Conservation (phyloP, 2,113 vertebrate species). For the Crocuta crocuta region DNA sequence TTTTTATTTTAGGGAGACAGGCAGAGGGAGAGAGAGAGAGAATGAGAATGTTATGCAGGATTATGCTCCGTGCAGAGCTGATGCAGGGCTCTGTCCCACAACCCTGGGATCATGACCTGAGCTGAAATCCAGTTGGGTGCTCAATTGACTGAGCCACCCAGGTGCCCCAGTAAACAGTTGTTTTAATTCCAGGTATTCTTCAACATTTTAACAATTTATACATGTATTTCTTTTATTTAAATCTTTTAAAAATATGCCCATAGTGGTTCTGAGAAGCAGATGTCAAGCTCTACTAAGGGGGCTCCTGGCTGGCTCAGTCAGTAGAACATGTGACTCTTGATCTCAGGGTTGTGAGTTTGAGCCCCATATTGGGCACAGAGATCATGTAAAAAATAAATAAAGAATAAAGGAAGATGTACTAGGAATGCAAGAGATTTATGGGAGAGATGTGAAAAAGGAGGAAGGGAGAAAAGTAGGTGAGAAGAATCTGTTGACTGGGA, state of each 20-base stretch:
- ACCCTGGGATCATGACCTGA: too few relatives aligned
- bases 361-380: neutral
- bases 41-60: too few relatives aligned
- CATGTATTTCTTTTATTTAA: conserved; percentile 18
- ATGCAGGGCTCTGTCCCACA: too few relatives aligned
- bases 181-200: conserved; percentile 26
- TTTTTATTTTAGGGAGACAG: too few relatives aligned
- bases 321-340: neutral
- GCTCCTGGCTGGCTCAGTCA: neutral
- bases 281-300: neutral
- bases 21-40: too few relatives aligned
- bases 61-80: too few relatives aligned
- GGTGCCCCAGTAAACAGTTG: neutral
- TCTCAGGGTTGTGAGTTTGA: neutral
- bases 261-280: neutral
- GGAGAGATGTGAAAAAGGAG: neutral
- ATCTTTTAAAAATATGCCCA: neutral
- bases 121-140: too few relatives aligned
- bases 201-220: conserved; percentile 15
- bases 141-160: too few relatives aligned
- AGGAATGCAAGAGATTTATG: neutral
- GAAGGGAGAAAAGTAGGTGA: neutral
- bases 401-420: neutral
- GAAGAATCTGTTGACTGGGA: neutral
- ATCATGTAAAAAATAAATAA: neutral